Evolutionary conservation across 2,888 invertebrate species (phyloP), one percentile per base, ranked within the genome.

Genomic region (Lasioglossum malachurum): DNA sequence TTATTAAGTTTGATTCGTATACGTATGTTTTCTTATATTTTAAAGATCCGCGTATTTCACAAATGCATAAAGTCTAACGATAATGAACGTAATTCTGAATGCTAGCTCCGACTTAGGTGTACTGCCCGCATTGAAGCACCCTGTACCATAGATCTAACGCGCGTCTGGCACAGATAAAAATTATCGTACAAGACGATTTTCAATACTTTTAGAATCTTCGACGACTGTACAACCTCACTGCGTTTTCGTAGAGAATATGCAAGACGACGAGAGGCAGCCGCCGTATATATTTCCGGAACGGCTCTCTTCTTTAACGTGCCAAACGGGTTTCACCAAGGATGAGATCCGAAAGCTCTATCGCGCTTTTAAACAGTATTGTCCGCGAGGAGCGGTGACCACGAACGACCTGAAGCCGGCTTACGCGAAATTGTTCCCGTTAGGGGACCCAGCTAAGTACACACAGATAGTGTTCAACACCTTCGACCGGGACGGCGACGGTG

Each of bases 391-490:
- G 0, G 92, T 92, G 16, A 93, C 93, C 5, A 90, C 91, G 10
- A 91, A 91, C 44, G 92, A 94, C 77, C 80, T 94, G 5, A 93
- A 90, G n/a, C 93, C 93, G 4, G 93, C 93, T 8, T 94, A 94
- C 64, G 92, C 94, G 4, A 94, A 94, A 85, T 82, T 95, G 14
- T 95, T 95, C 84, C 94, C 94, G 1, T 83, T 94, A 35, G 94
- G 94, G 1, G 94, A 95, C 64, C 90, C 94, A 2, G 85, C 92
- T 1, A 94, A 91, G 81, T 94, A 94, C 78, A 92, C 94, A 0
- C 93, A 94, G 74, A 92, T 94, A n/a, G 92, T 94, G 23, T 94
- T 95, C 82, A 93, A 94, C 75, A 90, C 84, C 57, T 94, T 94
- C 78, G 94, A 94, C 73, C 91, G 88, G 35, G 92, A 95, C 79